Conservation (phyloP, 2,113 vertebrate species). For the Otis tarda region DNA sequence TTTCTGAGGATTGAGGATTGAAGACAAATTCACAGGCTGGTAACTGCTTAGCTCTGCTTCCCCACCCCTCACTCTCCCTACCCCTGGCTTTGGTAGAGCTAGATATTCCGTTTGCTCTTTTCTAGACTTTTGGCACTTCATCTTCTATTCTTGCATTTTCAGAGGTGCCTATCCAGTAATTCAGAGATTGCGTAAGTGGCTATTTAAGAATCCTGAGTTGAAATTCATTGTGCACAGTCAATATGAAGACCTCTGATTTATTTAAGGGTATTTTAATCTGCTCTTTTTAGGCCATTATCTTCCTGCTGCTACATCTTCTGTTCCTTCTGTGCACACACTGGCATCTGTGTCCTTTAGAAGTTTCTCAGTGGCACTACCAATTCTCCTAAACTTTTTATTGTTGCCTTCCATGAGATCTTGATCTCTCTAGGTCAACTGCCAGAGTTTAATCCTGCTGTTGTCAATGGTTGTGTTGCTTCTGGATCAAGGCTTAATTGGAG, state of each 20-base stretch:
- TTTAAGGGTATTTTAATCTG: not conserved
- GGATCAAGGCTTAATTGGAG: not conserved
- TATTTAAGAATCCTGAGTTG: not conserved
- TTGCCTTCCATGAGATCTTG: not conserved
- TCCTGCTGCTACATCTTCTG: not conserved
- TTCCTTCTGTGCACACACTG: not conserved
- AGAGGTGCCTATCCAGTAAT: not conserved
- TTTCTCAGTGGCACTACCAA: not conserved
- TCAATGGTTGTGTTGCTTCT: not conserved
- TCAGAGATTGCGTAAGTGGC: not conserved
- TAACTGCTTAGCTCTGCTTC: not conserved
- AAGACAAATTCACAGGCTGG: not conserved
- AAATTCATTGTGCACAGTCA: not conserved
- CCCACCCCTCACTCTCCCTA: too few relatives aligned
- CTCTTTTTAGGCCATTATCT: not conserved
- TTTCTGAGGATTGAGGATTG: not conserved
- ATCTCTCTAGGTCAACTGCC: not conserved
- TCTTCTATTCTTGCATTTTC: not conserved
- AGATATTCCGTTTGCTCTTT: not conserved
- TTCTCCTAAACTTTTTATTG: not conserved
- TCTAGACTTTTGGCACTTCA: not conserved
- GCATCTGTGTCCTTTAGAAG: not conserved
- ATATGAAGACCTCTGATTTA: constrained; percentile 1
- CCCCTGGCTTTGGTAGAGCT: not conserved
- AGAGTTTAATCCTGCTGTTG: not conserved